Conservation (phyloP, 2,888 invertebrate species). For the Drosophila emarginata region DNA sequence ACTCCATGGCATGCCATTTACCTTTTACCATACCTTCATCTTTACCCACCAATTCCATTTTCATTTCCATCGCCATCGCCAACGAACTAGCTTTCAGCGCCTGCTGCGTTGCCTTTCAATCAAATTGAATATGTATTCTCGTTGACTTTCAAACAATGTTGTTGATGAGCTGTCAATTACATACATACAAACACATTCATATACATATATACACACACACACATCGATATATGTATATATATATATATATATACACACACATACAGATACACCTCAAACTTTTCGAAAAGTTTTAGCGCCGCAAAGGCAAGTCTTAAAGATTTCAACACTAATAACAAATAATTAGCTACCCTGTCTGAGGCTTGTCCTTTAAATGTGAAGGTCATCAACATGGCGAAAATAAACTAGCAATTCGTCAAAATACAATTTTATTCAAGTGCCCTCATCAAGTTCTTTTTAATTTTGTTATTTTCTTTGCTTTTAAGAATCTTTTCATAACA, state of each 20-base stretch:
- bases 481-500: background rate
- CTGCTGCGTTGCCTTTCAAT: constrained; percentile 67
- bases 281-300: constrained; percentile 9
- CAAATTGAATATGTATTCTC: constrained; percentile 52
- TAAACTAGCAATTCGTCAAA: constrained; percentile 47
- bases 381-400: constrained; percentile 33
- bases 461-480: background rate
- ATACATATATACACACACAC: background rate
- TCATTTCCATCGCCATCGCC: background rate
- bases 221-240: too few species aligned
- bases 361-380: constrained; percentile 44
- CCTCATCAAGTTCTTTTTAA: background rate
- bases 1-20: background rate
- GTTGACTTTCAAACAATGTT: constrained; percentile 66
- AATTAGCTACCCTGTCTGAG: constrained; percentile 65
- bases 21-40: too few species aligned
- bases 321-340: constrained; percentile 73
- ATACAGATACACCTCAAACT: background rate
- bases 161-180: constrained; percentile 72
- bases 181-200: constrained; percentile 30
- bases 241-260: constrained; percentile 5
- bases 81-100: constrained; percentile 40
- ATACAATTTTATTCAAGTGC: constrained; percentile 21
- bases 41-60: constrained; percentile 9
- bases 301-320: constrained; percentile 57